Evolutionary conservation across 2,797 vertebrate species (phyloP), one percentile per base, ranked within the genome.

Genomic region (Anas georgica): DNA sequence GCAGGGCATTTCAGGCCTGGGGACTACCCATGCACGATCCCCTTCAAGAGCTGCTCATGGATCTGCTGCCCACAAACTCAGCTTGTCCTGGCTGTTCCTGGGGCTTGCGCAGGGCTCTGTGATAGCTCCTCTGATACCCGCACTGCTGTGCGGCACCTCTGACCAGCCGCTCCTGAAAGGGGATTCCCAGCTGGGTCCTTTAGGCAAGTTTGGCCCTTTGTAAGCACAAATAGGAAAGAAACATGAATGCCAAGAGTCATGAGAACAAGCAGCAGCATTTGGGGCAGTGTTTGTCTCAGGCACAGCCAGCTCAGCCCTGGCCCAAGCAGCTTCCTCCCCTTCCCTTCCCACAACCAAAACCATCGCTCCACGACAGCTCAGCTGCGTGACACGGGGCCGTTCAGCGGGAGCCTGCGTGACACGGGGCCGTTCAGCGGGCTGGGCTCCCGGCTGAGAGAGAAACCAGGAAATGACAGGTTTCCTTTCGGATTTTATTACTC

Each of bases 91-190:
- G 8, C 9, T 31, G 45, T 2, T 20, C 7, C 29, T 33, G 58
- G 20, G 63, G 18, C 3, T 82, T 67, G 52, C 73, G 31, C 1
- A 0, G 60, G 1, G 1, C 54, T 21, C 68, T 46, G 67, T 50
- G 16, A 11, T 0, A 1, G 12, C 18, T 26, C 55, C 22, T 17
- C 4, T 5, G 2, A 79, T 7, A 37, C 25, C 54, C 12, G 15
- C 25, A 9, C 9, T 22, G 62, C n/a, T 1, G 1, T 9, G 39
- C 45, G 63, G 25, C 9, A 5, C 64, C 20, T 66, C 54, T 9
- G 39, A 50, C 13, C 37, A 31, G 9, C 11, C 21, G 26, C 31
- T 78, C 31, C 43, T 28, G 39, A 16, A 67, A 89, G 5, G 8
- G 45, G 17, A 77, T 63, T 60, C 55, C 22, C 52, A 59, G 28